Evolutionary conservation across 2,888 invertebrate genomes (phyloP), one percentile per base, ranked within the genome.

Genomic region (Cryptops parisi): DNA sequence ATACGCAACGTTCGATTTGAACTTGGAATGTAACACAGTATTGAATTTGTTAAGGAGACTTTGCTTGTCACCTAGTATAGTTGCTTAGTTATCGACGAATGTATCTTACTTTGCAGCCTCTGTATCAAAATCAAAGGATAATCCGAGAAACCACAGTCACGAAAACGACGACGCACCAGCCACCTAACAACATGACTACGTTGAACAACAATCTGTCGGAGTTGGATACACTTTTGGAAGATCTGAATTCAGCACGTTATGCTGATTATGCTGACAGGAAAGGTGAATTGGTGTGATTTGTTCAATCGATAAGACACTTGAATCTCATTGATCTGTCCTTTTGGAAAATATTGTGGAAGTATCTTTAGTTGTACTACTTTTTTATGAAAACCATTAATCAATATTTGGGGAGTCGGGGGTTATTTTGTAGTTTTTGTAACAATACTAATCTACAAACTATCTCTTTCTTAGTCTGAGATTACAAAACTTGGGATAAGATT

Each of bases 221-320:
- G 69, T 70, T 96, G 66, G 94, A 96, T 69, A 86, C 84, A 17
- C 75, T 96, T 51, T 75, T 96, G 54, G 84, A 90, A 66, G 94
- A 94, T 68, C 76, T 96, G 61, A 91, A 90, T 73, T 68, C 69
- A 5, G 70, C 71, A n/a, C 68, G 70, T 58, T 59, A 62, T 66
- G 59, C 50, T 12, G 46, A 33, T 23, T 57, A 58, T 39, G 47
- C 53, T 22, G 57, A 54, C 5, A 60, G 56, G 23, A 60, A 57
- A 60, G 58, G 60, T 59, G 52, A 5, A 17, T 9, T n/a, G n/a
- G n/a, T n/a, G n/a, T n/a, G n/a, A 33, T 51, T 15, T 22, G 19
- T n/a, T n/a, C n/a, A n/a, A n/a, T n/a, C n/a, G n/a, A n/a, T n/a
- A n/a, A n/a, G n/a, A 12, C 12, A n/a, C n/a, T n/a, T n/a, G n/a